phyloP scores from a whole-genome alignment of 1,140 invertebrate genomes.

The Dendroctonus valens region DNA sequence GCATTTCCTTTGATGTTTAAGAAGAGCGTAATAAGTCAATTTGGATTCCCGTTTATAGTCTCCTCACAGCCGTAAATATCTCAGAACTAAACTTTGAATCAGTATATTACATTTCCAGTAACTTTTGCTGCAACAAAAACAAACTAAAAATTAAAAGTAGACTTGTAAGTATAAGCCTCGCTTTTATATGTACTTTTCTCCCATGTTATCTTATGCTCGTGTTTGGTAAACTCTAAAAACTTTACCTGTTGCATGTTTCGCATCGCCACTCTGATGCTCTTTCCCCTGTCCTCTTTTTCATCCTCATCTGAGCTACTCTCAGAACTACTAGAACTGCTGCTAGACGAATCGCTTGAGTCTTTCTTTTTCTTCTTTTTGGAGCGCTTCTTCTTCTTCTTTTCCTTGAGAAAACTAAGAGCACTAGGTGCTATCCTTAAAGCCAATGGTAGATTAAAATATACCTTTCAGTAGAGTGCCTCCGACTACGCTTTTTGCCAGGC shows the following conservation, averaged over 20 bases:
- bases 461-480: constrained; percentile 33
- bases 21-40: background rate
- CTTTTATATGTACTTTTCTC: no score
- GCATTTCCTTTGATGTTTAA: no score
- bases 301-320: constrained; percentile 54
- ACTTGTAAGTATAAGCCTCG: constrained; percentile 34
- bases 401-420: constrained; percentile 30
- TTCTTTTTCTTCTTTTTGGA: constrained; percentile 51
- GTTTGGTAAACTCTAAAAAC: no score
- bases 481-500: constrained; percentile 40
- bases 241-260: constrained; percentile 58
- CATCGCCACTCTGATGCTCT: constrained; percentile 68
- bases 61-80: no score
- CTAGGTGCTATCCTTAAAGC: background rate
- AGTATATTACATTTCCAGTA: no score
- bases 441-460: background rate
- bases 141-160: background rate
- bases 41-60: background rate
- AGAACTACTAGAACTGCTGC: constrained; percentile 51
- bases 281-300: constrained; percentile 56
- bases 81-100: no score
- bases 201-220: no score
- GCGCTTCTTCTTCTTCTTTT: constrained; percentile 49
- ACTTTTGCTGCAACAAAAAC: background rate
- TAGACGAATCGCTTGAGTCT: constrained; percentile 47